Evolutionary conservation across 2,797 vertebrate genomes (phyloP).

Genomic region (Clarias platycephalus): DNA sequence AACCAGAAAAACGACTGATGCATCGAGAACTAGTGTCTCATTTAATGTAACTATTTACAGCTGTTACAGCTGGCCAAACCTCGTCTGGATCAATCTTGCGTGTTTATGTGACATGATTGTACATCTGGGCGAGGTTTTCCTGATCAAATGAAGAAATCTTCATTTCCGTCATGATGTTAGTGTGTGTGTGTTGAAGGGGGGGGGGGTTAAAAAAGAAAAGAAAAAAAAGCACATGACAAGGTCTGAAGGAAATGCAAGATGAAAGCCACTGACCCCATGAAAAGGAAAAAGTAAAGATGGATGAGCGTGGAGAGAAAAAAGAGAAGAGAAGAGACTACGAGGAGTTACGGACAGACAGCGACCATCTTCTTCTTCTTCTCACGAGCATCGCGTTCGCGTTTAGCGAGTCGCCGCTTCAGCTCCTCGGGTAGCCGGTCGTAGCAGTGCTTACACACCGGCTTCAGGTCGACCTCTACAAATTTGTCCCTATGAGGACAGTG

Average conservation of each 20-base stretch:
- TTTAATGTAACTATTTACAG: no score
- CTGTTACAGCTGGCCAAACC: neutral
- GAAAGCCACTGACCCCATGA: slow-evolving; percentile 42
- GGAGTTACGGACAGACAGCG: slow-evolving; percentile 83
- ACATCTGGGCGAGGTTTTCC: neutral
- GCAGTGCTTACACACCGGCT: slow-evolving; percentile 94
- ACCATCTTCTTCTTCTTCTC: slow-evolving; percentile 89
- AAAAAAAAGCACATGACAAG: neutral
- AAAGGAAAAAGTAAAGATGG: slow-evolving; percentile 29
- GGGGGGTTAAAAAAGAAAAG: no score
- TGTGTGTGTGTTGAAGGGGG: neutral
- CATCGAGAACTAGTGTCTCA: neutral
- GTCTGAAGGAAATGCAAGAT: neutral
- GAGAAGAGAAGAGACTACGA: slow-evolving; percentile 49
- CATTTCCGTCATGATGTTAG: neutral
- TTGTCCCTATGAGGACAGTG: slow-evolving; percentile 84
- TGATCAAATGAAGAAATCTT: neutral
- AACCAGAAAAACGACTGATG: neutral
- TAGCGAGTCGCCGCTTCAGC: slow-evolving; percentile 91
- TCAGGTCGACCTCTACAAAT: slow-evolving; percentile 98
- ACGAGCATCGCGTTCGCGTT: slow-evolving; percentile 87
- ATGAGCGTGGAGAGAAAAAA: slow-evolving; percentile 30
- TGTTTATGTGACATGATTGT: neutral
- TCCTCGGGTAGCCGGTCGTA: slow-evolving; percentile 95
- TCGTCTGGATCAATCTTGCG: neutral